phyloP scores from a whole-genome alignment of 1,140 invertebrate species.

The Venustaconcha ellipsiformis region DNA sequence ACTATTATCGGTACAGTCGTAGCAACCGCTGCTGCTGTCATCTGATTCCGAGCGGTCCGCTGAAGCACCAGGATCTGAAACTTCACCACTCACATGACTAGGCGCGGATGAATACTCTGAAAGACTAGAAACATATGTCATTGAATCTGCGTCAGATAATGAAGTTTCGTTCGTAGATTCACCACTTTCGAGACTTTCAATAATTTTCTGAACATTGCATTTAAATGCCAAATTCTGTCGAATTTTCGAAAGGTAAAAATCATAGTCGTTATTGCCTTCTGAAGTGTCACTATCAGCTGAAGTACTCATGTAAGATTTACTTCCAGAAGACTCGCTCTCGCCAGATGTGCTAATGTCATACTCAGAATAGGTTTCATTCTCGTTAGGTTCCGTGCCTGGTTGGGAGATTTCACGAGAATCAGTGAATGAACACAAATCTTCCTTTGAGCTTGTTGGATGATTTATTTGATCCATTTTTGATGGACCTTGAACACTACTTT shows the following conservation, averaged over 20 bases:
- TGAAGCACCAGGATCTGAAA: slow-evolving; percentile 30
- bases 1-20: slow-evolving; percentile 36
- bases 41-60: slow-evolving; percentile 46
- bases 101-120: slow-evolving; percentile 33
- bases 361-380: slow-evolving; percentile 50
- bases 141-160: slow-evolving; percentile 37
- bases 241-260: slow-evolving; percentile 50
- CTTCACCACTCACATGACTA: slow-evolving; percentile 18
- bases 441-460: too few relatives aligned
- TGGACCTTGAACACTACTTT: too few relatives aligned
- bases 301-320: slow-evolving; percentile 36
- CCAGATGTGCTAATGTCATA: slow-evolving; percentile 57
- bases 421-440: too few relatives aligned
- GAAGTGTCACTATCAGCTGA: slow-evolving; percentile 51
- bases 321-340: slow-evolving; percentile 45
- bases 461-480: too few relatives aligned
- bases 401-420: too few relatives aligned
- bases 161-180: slow-evolving; percentile 10
- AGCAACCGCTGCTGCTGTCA: slow-evolving; percentile 45
- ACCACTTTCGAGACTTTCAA: slow-evolving; percentile 12
- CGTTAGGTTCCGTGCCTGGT: slow-evolving; percentile 18
- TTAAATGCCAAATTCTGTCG: slow-evolving; percentile 49
- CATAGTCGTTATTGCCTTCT: slow-evolving; percentile 43
- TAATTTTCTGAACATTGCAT: slow-evolving; percentile 48
- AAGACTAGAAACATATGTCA: slow-evolving; percentile 48